phyloP scores from a whole-genome alignment of 2,797 vertebrate genomes.

The Apodemus agrarius region DNA sequence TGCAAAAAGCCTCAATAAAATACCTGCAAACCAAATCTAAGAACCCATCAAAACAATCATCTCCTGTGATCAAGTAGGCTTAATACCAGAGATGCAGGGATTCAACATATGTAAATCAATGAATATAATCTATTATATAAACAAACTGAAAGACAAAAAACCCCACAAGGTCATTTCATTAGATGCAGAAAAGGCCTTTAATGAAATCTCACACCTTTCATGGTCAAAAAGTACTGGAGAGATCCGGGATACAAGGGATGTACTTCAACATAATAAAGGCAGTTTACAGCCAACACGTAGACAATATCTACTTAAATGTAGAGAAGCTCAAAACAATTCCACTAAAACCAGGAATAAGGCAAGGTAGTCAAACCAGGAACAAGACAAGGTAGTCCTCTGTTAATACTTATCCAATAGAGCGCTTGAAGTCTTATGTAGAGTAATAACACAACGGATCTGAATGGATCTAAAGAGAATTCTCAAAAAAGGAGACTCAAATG shows the following conservation, averaged over 20 bases:
- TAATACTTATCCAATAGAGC: background rate
- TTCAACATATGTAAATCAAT: background rate
- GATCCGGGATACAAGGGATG: background rate
- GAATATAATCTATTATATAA: background rate
- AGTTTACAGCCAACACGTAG: background rate
- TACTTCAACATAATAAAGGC: background rate
- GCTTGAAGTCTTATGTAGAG: background rate
- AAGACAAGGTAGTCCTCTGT: background rate
- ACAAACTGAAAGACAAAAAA: background rate
- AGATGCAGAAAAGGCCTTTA: background rate
- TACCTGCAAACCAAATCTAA: background rate
- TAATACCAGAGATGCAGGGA: background rate
- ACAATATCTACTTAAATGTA: background rate
- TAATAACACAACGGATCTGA: background rate
- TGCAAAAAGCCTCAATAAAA: background rate
- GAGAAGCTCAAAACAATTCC: background rate
- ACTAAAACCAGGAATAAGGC: background rate
- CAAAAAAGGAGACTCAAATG: background rate
- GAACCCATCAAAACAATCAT: background rate
- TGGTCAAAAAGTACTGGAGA: background rate
- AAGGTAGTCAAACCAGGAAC: background rate
- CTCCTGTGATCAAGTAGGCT: background rate
- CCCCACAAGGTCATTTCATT: background rate
- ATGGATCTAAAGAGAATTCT: background rate
- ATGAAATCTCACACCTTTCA: background rate